A percentile compares a stretch with the other conserved stretches of the same genome.
These are phyloP conservation scores for Irena cyanogastra DNA, from an alignment of 2,113 vertebrate genomes.

Conservation along the genomic window DNA sequence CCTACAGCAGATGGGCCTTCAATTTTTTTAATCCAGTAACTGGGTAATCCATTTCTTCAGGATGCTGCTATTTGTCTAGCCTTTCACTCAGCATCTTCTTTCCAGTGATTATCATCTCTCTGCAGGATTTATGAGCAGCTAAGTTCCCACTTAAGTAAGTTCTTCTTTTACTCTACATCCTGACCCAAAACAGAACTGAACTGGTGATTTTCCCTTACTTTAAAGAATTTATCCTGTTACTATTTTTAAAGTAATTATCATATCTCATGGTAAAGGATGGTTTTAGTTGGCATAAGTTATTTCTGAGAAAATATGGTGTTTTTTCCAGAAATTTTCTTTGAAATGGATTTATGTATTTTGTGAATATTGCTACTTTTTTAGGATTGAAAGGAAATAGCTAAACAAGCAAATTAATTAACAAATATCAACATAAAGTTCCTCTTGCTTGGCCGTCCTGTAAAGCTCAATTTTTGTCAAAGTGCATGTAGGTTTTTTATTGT, in stretches of 20 bases:
- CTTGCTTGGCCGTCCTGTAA: not conserved
- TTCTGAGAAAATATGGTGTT: not conserved
- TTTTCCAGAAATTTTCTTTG: not conserved
- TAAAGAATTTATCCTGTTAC: not conserved
- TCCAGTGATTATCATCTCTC: not conserved
- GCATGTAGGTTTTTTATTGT: not conserved
- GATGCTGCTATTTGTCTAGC: not conserved
- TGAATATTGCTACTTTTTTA: not conserved
- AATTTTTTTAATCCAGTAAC: not conserved
- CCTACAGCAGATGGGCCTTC: not conserved
- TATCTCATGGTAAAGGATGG: fast-evolving
- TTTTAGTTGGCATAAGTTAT: not conserved
- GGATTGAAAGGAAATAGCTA: not conserved
- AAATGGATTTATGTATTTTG: not conserved
- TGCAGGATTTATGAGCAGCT: not conserved
- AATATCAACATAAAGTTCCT: not conserved
- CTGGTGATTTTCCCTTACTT: not conserved
- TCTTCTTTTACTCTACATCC: not conserved
- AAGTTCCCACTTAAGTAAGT: not conserved
- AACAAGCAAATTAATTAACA: not conserved
- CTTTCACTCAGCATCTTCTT: not conserved
- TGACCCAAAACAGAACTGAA: not conserved
- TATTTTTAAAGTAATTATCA: not conserved
- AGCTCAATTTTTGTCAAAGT: not conserved
- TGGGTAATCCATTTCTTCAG: not conserved